Conservation (phyloP, 2,888 invertebrate species). For the Saturnia japonica region DNA sequence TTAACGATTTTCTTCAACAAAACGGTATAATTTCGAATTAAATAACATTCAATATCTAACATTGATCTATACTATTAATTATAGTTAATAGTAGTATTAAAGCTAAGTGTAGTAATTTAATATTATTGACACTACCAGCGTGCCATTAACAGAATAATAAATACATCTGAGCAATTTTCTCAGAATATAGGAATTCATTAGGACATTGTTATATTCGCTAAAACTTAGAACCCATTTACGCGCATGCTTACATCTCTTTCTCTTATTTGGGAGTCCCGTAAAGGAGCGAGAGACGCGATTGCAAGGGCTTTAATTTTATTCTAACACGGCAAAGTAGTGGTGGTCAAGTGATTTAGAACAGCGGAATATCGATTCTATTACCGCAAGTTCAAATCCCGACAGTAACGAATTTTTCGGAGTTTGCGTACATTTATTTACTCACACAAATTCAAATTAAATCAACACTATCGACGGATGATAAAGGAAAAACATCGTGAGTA, state of each 20-base stretch:
- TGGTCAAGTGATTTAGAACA: no score
- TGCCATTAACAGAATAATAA: slow-evolving; percentile 4
- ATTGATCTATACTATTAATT: not conserved
- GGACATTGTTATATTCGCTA: not conserved
- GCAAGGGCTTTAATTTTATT: not conserved
- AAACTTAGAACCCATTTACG: not conserved
- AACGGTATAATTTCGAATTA: no score
- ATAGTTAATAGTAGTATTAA: not conserved
- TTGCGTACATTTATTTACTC: no score
- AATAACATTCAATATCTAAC: not conserved
- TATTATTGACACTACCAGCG: slow-evolving; percentile 4
- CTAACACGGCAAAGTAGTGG: no score
- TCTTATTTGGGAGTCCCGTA: not conserved
- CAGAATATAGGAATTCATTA: slow-evolving; percentile 5
- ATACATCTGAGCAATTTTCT: slow-evolving; percentile 3
- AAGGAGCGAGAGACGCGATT: not conserved
- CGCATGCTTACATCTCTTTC: not conserved
- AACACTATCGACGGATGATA: no score
- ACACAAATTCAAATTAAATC: no score
- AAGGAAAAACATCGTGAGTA: no score
- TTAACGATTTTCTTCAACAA: no score
- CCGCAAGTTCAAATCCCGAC: no score
- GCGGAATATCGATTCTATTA: no score
- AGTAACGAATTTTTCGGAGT: no score
- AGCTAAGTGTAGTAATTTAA: slow-evolving; percentile 3